Evolutionary conservation across 2,797 vertebrate genomes (phyloP), one percentile per base, ranked within the genome.

Genomic region (Diplodus sargus): DNA sequence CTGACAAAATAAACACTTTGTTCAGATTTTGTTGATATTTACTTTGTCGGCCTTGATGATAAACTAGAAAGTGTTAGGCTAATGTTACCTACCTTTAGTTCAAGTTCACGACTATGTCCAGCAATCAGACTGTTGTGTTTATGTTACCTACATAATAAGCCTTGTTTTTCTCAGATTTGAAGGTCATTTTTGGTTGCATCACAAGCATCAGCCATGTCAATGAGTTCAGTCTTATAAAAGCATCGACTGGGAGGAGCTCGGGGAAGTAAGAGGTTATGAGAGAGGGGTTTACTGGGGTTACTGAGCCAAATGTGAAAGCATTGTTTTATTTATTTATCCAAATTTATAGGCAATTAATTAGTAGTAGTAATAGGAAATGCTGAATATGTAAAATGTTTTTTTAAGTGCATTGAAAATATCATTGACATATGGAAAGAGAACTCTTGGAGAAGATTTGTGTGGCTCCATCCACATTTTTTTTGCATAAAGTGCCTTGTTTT

Each of bases 1-100:
- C 20, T 68, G 28, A 51, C 59, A 65, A 39, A 82, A 85, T 82
- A 80, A 80, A 85, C 18, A n/a, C 13, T 22, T 34, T 64, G 7
- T 56, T 54, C 10, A 48, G 11, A 57, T 23, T 48, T 28, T 59
- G 0, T 63, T 65, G 13, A n/a, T 52, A 0, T 72, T 72, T 60
- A 48, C 1, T 54, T 45, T 60, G 9, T 64, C 13, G 2, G 28
- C 13, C 3, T 43, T 7, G 10, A 5, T 34, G 9, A 34, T 58
- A 16, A 52, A 49, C 1, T 49, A 14, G 11, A 53, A 63, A 14
- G 12, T 0, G 30, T 9, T 3, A 14, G 0, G 1, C 4, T 34
- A 14, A 18, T 25, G 15, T 34, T 4, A 3, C 22, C 20, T 1
- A 1, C 25, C 51, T 63, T 25, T 9, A 66, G 59, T 34, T 70